Evolutionary conservation across 2,113 vertebrate genomes (phyloP), one percentile per base, ranked within the genome.

Genomic region (Triplophysa tibetana): DNA sequence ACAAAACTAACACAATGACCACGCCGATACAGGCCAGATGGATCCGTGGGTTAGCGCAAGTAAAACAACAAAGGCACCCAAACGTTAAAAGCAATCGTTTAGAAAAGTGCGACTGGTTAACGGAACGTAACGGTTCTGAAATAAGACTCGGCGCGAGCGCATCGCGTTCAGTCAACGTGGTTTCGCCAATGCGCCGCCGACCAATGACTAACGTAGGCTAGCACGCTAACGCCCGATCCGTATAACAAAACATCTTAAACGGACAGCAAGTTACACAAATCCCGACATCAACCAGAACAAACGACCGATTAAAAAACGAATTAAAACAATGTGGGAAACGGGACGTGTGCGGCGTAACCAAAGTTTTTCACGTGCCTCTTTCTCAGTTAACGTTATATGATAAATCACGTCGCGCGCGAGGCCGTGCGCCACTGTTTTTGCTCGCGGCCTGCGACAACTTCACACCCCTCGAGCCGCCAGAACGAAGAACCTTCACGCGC

Each of bases 331-430:
- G 4, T 60, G 16, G 1, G 0, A 48, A 48, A 1, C 19, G 6
- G 45, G 26, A 17, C 61, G 21, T 16, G 1, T 52, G 16, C 50
- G 50, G 33, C 3, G 6, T 21, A 77, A 19, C 13, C 16, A 54
- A 65, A 38, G 73, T 63, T 65, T 29, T 17, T 65, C 62, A 77
- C 66, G 33, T 58, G 64, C 60, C n/a, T 76, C 23, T 75, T 67
- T 72, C 43, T 26, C 23, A 24, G 8, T 56, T 38, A 38, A 38
- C 33, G 33, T 38, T 50, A 63, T 29, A 48, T 77, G 74, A 77
- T 38, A 78, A 82, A 48, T 81, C 62, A 63, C 43, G 8, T 63
- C 17, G 79, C 54, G 79, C 54, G 82, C 75, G 48, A 88, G 84
- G 87, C 83, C 87, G 79, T 58, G 13, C 33, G 29, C 17, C 8